Base-by-base conservation (phyloP, 2,888 invertebrate species). In the Caenorhabditis parvicauda region DNA sequence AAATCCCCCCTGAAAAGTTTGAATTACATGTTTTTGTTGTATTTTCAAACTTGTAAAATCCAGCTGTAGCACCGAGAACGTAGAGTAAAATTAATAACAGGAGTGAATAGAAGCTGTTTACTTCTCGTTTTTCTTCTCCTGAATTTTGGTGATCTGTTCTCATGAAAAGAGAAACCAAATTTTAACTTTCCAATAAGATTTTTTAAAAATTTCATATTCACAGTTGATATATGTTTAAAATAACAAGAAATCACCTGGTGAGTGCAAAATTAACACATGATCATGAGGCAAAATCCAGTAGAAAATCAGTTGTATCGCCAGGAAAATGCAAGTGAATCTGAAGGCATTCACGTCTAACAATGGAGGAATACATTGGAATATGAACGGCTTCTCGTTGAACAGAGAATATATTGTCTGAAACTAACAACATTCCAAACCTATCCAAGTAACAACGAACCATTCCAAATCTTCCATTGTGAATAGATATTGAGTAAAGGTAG, bases 71-170 rank as follows among this genome's bases (percentile, higher is more conserved):
- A 4, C 70, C 70, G 19, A 70, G 42, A 5, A 64, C 50, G 28
- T 65, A 70, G 9, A 70, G 51, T 12, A 70, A 49, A 38, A 55
- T 54, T 9, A 64, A 54, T 1, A 70, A 54, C 4, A 70, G 25
- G 41, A 62, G 63, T 14, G 67, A 70, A 49, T 54, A 61, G 44
- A 70, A 70, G 14, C 67, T 59, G 52, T 70, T 70, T 19, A 70
- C 52, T 25, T 59, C 43, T 2, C 61, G 47, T 9, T 50, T 43
- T 35, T 67, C 43, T 19, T 70, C 67, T 12, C 69, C 69, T 69
- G 44, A 39, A 66, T 55, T 4, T 5, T 9, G 3, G 42, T 22
- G 9, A n/a, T n/a, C n/a, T n/a, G n/a, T 19, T 41, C 17, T 9
- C 42, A 9, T 14, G 19, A 9, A 12, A 41, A 14, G 19, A 41